Evolutionary conservation across 2,113 vertebrate genomes (phyloP).

Genomic region (Pristiophorus japonicus): DNA sequence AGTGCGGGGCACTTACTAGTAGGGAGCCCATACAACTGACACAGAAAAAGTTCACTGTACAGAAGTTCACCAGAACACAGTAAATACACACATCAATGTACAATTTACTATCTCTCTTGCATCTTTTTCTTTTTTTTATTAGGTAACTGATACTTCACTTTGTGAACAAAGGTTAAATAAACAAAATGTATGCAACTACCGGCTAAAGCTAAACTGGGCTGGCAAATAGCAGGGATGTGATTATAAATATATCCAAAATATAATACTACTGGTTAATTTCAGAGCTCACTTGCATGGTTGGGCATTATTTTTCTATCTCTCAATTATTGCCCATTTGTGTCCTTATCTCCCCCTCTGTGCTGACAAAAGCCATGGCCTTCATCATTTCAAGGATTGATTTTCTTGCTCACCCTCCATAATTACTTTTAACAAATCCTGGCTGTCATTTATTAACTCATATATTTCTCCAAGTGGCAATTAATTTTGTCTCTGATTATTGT

Average conservation of each 20-base stretch:
- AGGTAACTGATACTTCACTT: neutral
- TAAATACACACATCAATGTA: neutral
- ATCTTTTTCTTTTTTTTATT: neutral
- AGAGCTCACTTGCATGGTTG: neutral
- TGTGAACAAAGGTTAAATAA: neutral
- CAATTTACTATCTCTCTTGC: neutral
- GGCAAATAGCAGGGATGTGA: neutral
- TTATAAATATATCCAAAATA: neutral
- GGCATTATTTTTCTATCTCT: neutral
- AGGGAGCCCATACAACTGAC: neutral
- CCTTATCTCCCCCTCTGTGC: neutral
- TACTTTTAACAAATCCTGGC: too few relatives aligned
- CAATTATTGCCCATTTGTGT: neutral
- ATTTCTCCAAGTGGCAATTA: neutral
- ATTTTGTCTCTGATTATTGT: neutral
- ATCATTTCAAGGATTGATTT: neutral
- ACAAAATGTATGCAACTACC: neutral
- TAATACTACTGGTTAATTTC: neutral
- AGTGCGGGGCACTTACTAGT: neutral
- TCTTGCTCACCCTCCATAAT: neutral
- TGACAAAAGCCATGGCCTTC: neutral
- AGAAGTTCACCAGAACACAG: neutral
- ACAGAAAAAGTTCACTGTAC: neutral
- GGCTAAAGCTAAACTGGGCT: neutral
- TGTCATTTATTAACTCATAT: neutral